A percentile compares a stretch with the other conserved stretches of the same genome.
These are phyloP conservation scores for Schizotus pectinicornis DNA, from an alignment of 2,888 invertebrate genomes.

Conservation along the genomic window DNA sequence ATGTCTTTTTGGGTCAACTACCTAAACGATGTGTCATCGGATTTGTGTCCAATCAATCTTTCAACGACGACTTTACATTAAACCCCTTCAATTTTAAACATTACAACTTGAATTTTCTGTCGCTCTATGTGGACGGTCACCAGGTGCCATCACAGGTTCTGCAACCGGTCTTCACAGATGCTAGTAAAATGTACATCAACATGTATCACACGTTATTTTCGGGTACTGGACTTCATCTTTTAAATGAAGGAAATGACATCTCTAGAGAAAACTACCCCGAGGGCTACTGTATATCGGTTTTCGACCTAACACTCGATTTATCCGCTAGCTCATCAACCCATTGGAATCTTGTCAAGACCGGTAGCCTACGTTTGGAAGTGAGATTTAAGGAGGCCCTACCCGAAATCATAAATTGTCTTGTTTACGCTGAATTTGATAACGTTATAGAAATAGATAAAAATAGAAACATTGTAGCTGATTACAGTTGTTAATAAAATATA, in stretches of 20 bases:
- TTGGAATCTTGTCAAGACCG: conserved; percentile 17
- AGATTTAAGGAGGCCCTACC: conserved; percentile 32
- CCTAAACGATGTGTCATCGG: conserved; percentile 46
- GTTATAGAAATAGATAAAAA: conserved; percentile 41
- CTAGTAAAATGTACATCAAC: conserved; percentile 27
- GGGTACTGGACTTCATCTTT: conserved; percentile 33
- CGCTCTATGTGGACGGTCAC: conserved; percentile 33
- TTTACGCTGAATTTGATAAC: conserved; percentile 45
- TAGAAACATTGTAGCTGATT: conserved; percentile 30
- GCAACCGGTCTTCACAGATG: conserved; percentile 29
- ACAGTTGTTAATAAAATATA: conserved; percentile 19
- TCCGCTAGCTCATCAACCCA: conserved; percentile 37
- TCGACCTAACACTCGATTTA: conserved; percentile 32
- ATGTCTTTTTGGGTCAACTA: conserved; percentile 44
- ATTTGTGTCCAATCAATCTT: conserved; percentile 38
- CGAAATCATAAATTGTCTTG: conserved; percentile 36
- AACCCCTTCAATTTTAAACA: too few relatives aligned
- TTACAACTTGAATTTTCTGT: conserved; percentile 34
- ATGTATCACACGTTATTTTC: conserved; percentile 41
- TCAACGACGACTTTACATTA: conserved; percentile 28
- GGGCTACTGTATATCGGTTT: conserved; percentile 4
- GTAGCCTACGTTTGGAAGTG: conserved; percentile 38
- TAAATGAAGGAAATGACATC: conserved; percentile 27
- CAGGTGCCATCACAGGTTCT: conserved; percentile 34
- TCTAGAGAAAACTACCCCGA: neutral